Conservation (phyloP, 2,113 vertebrate genomes). For the Acinonyx jubatus region DNA sequence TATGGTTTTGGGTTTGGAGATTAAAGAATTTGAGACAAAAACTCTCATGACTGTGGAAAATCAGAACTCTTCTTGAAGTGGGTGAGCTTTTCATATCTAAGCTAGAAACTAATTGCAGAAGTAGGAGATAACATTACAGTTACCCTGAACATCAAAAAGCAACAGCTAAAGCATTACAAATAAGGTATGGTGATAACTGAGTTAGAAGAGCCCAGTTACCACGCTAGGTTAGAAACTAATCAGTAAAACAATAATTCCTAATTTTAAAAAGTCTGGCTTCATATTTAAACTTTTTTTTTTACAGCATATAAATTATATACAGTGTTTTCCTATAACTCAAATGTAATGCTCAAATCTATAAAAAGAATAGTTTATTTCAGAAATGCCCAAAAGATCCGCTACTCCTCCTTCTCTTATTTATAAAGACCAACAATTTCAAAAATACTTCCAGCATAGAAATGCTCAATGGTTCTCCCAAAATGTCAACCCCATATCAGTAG, state of each 20-base stretch:
- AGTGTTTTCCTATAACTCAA: constrained; percentile 26
- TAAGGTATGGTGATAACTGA: neutral
- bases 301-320: constrained; percentile 40
- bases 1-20: constrained; percentile 17
- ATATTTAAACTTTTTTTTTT: constrained; percentile 37
- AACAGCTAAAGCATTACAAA: constrained; percentile 19
- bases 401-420: constrained; percentile 34
- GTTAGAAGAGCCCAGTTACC: neutral
- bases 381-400: neutral
- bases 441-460: constrained; percentile 34
- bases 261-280: constrained; percentile 57
- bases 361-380: constrained; percentile 35
- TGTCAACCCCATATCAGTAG: neutral
- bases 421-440: constrained; percentile 57
- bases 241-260: neutral
- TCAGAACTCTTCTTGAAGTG: neutral
- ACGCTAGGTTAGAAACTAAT: neutral
- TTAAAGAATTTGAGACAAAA: constrained; percentile 32
- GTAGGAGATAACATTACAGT: neutral
- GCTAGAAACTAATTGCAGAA: constrained; percentile 34
- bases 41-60: constrained; percentile 46
- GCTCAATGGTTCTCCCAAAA: constrained; percentile 37
- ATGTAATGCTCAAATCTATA: constrained; percentile 15
- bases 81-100: constrained; percentile 22
- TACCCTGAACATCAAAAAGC: constrained; percentile 8